These are phyloP conservation scores for Scophthalmus maximus DNA, from an alignment of 2,113 vertebrate species.

Conservation along the genomic window DNA sequence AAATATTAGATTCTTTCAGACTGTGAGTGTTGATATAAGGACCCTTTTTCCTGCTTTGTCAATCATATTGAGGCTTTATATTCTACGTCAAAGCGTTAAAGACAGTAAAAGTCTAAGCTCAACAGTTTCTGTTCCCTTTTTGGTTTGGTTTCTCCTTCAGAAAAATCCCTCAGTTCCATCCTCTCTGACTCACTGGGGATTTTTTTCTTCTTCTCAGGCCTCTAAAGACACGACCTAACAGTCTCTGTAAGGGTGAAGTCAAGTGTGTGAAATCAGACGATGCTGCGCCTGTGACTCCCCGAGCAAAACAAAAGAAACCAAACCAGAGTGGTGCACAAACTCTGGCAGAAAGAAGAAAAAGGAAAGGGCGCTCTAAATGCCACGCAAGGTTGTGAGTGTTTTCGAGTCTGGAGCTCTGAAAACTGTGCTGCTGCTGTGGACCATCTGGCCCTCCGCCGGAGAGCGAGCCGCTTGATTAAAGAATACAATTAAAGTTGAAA, in stretches of 20 bases:
- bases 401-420: conserved; percentile 32
- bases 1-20: too few species aligned
- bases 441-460: conserved; percentile 34
- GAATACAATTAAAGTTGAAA: conserved; percentile 60
- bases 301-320: not conserved
- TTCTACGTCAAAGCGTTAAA: not conserved
- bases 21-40: not conserved
- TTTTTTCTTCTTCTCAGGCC: not conserved
- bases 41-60: too few species aligned
- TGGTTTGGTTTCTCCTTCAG: too few species aligned
- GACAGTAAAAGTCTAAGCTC: not conserved
- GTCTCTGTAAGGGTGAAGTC: conserved; percentile 18
- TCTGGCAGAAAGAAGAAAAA: not conserved
- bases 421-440: conserved; percentile 22
- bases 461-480: conserved; percentile 49
- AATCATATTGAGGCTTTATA: too few species aligned
- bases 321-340: not conserved
- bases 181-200: conserved; percentile 10
- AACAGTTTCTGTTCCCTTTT: conserved; percentile 21
- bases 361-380: not conserved
- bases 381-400: not conserved
- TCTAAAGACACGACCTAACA: not conserved
- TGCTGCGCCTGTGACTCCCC: not conserved
- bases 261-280: conserved; percentile 7
- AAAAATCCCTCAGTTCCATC: not conserved